Evolutionary conservation across 2,113 vertebrate genomes (phyloP).

Genomic region (Artemisiospiza belli): DNA sequence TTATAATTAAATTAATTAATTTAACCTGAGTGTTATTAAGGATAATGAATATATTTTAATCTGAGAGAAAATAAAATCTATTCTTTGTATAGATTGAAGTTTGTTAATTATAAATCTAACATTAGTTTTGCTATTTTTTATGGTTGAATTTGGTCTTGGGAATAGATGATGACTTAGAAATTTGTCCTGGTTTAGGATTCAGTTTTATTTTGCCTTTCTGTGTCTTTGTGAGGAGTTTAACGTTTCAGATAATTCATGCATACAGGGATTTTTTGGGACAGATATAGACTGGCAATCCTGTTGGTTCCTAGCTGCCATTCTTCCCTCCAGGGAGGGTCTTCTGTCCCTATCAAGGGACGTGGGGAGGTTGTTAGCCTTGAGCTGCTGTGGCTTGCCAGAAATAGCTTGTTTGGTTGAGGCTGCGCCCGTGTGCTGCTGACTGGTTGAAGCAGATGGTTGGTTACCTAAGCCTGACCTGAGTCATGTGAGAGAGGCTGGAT

Average conservation of each 20-base stretch:
- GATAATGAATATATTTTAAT: neutral
- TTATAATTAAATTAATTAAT: neutral
- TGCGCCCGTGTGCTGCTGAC: neutral
- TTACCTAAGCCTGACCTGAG: neutral
- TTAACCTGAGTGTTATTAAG: neutral
- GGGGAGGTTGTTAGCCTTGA: neutral
- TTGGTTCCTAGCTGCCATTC: neutral
- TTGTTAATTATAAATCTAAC: neutral
- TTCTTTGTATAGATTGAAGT: neutral
- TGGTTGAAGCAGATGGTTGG: neutral
- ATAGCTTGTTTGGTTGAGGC: neutral
- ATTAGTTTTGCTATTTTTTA: neutral
- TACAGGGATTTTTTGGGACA: neutral
- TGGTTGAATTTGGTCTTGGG: neutral
- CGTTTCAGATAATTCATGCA: neutral
- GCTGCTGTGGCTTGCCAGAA: neutral
- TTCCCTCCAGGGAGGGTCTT: neutral
- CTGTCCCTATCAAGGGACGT: neutral
- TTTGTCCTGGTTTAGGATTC: too few relatives aligned
- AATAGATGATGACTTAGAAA: neutral
- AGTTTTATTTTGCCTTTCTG: neutral
- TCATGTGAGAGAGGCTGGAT: neutral
- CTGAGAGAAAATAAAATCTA: neutral
- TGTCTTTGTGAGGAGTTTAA: neutral
- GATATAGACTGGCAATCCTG: rapidly evolving